Evolutionary conservation across 1,140 invertebrate genomes (phyloP).

Genomic region (Aporrectodea caliginosa): DNA sequence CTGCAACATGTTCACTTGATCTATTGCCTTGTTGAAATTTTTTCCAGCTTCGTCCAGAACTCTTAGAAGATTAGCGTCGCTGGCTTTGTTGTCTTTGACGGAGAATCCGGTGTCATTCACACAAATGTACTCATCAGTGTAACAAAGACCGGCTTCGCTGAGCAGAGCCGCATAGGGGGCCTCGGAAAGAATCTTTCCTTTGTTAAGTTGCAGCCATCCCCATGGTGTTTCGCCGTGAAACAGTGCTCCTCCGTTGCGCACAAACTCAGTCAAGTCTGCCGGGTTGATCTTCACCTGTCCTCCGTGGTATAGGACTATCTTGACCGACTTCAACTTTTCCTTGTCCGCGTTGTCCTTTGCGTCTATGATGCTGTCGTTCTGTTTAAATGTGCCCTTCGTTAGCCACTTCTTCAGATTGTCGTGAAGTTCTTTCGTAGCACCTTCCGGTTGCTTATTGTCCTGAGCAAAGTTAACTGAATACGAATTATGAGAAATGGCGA

Average conservation of each 20-base stretch:
- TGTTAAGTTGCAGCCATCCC: constrained; percentile 25
- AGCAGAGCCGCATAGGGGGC: constrained; percentile 13
- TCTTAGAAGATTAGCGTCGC: not conserved
- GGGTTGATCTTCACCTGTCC: not conserved
- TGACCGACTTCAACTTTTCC: not conserved
- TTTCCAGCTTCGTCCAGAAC: not conserved
- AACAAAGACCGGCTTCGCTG: not conserved
- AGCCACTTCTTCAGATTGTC: constrained; percentile 13
- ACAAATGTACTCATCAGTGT: not conserved
- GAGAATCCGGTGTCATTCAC: not conserved
- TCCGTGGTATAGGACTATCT: not conserved
- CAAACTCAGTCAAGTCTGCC: not conserved
- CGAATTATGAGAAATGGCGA: not conserved
- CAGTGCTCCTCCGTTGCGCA: constrained; percentile 19
- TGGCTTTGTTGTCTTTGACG: not conserved
- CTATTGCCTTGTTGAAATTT: not conserved
- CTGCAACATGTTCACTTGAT: not conserved
- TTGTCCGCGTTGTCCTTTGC: too few species aligned
- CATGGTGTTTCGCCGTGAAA: constrained; percentile 21
- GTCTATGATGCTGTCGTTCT: not conserved
- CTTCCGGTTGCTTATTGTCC: too few species aligned
- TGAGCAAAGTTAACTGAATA: constrained; percentile 24
- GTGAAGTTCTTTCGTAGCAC: not conserved
- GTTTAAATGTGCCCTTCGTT: not conserved
- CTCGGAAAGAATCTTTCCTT: constrained; percentile 1